These are phyloP conservation scores for Asobara japonica DNA, from an alignment of 1,140 invertebrate species.

Conservation along the genomic window DNA sequence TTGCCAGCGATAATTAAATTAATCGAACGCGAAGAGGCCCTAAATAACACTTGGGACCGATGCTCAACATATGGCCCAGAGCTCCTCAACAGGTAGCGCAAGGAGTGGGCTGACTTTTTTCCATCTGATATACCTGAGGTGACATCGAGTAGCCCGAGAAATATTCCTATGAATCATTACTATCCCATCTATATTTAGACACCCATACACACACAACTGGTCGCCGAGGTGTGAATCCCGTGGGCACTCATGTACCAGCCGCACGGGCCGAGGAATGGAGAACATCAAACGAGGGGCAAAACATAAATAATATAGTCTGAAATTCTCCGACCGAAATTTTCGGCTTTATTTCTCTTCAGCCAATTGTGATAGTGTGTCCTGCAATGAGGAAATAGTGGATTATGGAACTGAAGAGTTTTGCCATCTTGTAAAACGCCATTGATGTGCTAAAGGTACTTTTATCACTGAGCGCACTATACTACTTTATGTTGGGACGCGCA, in stretches of 20 bases:
- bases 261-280: not conserved
- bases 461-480: too few relatives aligned
- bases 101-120: not conserved
- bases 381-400: too few relatives aligned
- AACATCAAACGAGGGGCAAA: not conserved
- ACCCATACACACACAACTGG: not conserved
- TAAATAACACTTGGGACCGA: not conserved
- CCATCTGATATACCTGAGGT: not conserved
- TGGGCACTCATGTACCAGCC: not conserved
- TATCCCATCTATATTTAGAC: conserved; percentile 32
- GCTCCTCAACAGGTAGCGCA: conserved; percentile 18
- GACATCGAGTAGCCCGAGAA: not conserved
- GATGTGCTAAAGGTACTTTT: too few relatives aligned
- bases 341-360: too few relatives aligned
- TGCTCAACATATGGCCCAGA: not conserved
- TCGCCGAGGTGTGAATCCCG: not conserved
- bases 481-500: too few relatives aligned
- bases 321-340: too few relatives aligned
- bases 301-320: not conserved
- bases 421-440: too few relatives aligned
- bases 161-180: conserved; percentile 33
- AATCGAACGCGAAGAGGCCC: not conserved
- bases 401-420: too few relatives aligned
- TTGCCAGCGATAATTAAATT: conserved; percentile 9
- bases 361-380: too few relatives aligned